These are phyloP conservation scores for Zootoca vivipara DNA, from an alignment of 2,113 vertebrate genomes.

Conservation along the genomic window DNA sequence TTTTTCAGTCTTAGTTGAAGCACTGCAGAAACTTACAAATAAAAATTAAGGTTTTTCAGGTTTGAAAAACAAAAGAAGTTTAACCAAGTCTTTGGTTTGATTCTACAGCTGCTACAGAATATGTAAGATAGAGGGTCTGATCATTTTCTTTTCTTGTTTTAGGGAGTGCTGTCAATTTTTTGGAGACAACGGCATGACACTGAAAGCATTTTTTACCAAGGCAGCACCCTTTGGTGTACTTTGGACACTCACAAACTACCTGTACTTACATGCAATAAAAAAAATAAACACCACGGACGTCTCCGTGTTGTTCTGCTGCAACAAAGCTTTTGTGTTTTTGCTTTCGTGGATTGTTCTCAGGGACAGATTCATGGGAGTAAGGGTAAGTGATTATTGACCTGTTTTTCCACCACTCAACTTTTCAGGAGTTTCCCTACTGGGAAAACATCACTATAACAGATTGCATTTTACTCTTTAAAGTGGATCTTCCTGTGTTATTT, in stretches of 20 bases:
- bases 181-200: slow-evolving; percentile 92
- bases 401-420: slow-evolving; percentile 53
- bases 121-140: slow-evolving; percentile 16
- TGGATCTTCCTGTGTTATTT: neutral
- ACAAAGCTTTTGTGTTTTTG: slow-evolving; percentile 98
- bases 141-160: slow-evolving; percentile 72
- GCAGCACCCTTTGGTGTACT: slow-evolving; percentile 94
- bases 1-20: neutral
- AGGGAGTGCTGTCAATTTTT: slow-evolving; percentile 97
- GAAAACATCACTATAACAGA: neutral
- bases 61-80: neutral
- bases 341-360: slow-evolving; percentile 97
- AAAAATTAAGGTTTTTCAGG: neutral
- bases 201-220: slow-evolving; percentile 95
- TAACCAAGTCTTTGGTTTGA: neutral
- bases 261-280: slow-evolving; percentile 97
- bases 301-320: slow-evolving; percentile 97
- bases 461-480: neutral
- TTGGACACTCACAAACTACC: slow-evolving; percentile 98
- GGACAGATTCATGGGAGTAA: slow-evolving; percentile 98
- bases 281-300: slow-evolving; percentile 97
- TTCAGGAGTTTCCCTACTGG: slow-evolving; percentile 2
- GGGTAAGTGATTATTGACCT: slow-evolving; percentile 84
- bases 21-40: neutral
- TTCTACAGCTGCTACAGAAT: neutral